These are phyloP conservation scores for Tadarida brasiliensis DNA, from an alignment of 2,797 vertebrate species.

Conservation along the genomic window DNA sequence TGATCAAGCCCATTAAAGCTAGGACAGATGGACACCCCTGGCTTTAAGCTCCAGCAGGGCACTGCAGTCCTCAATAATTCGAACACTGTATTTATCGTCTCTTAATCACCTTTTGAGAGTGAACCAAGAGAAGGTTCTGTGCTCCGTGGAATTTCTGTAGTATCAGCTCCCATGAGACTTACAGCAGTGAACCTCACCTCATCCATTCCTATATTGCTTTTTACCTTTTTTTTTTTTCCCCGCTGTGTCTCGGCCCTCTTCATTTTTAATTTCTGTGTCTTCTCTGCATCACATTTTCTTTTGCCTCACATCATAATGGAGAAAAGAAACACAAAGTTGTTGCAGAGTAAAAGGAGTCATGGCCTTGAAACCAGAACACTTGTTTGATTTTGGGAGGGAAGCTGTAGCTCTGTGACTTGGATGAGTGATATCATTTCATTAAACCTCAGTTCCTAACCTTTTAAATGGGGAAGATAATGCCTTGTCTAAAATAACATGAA, in stretches of 20 bases:
- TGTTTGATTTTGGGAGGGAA: background rate
- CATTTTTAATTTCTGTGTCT: background rate
- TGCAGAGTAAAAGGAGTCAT: background rate
- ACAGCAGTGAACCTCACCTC: background rate
- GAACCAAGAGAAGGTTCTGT: constrained; percentile 5
- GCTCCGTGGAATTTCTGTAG: background rate
- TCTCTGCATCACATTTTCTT: background rate
- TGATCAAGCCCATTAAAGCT: constrained; percentile 63
- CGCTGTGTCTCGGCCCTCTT: background rate
- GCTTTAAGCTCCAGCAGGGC: background rate
- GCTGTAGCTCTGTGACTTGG: background rate
- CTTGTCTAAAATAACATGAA: constrained; percentile 31
- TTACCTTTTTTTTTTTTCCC: background rate
- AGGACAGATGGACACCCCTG: constrained; percentile 74
- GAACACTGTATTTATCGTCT: background rate
- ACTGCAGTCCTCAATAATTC: background rate
- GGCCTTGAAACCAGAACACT: background rate
- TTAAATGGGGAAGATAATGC: background rate
- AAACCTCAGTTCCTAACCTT: background rate
- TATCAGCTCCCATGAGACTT: background rate
- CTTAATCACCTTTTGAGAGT: background rate
- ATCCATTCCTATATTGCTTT: background rate
- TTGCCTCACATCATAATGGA: background rate
- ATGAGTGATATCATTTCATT: background rate
- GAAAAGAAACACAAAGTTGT: background rate